Conservation (phyloP, 2,797 vertebrate genomes). For the Ctenopoma multispine region DNA sequence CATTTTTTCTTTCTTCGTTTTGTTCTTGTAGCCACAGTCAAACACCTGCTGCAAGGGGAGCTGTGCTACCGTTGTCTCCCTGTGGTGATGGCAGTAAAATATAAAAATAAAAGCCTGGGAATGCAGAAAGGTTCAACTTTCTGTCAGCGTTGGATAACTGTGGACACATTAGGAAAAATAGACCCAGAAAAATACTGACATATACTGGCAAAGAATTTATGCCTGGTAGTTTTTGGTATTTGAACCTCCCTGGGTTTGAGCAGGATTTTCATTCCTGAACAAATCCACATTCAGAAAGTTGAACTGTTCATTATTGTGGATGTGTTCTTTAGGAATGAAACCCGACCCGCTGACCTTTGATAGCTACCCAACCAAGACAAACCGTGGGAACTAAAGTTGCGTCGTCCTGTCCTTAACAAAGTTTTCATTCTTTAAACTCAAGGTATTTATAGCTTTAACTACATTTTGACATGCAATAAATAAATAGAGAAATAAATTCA, state of each 20-base stretch:
- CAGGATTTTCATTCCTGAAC: conserved; percentile 49
- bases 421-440: neutral
- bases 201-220: neutral
- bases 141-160: neutral
- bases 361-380: neutral
- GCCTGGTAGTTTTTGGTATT: conserved; percentile 33
- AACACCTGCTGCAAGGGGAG: too few relatives aligned
- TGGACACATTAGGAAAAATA: neutral
- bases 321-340: conserved; percentile 39
- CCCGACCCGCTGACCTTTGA: neutral
- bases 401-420: neutral
- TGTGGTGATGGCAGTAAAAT: too few relatives aligned
- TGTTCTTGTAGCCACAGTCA: conserved; percentile 7
- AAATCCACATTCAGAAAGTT: conserved; percentile 25
- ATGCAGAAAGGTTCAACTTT: neutral
- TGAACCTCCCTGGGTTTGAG: conserved; percentile 2
- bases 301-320: neutral
- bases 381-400: neutral
- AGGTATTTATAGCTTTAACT: neutral
- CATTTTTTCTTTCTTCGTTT: too few relatives aligned
- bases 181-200: conserved; percentile 16
- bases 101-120: neutral
- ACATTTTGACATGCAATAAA: neutral
- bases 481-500: neutral
- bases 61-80: conserved; percentile 3